Conservation (phyloP, 2,113 vertebrate species). For the Syrmaticus mikado region DNA sequence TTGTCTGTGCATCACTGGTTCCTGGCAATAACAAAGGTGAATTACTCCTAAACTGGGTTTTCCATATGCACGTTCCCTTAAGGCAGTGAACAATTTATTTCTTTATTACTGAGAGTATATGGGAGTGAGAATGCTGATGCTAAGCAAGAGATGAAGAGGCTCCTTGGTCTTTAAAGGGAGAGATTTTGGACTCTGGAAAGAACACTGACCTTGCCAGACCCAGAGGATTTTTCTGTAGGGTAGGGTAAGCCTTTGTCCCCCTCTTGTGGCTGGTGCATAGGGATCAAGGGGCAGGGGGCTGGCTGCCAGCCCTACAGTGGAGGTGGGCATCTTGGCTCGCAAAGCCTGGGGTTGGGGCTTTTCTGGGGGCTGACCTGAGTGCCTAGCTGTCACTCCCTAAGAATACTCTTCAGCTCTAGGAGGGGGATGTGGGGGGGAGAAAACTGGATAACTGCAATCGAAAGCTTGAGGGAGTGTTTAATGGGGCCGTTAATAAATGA, state of each 20-base stretch:
- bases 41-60: not conserved
- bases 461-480: slow-evolving; percentile 51
- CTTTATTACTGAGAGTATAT: not conserved
- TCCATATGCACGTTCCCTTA: rapidly evolving
- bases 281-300: not conserved
- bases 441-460: slow-evolving; percentile 36
- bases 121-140: not conserved
- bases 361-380: not conserved
- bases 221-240: rapidly evolving
- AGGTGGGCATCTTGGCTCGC: not conserved
- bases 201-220: not conserved
- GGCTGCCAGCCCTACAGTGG: not conserved
- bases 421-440: not conserved
- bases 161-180: not conserved
- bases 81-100: not conserved
- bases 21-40: not conserved
- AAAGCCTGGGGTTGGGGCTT: not conserved
- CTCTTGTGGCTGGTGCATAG: not conserved
- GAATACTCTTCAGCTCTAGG: not conserved
- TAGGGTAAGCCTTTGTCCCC: not conserved
- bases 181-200: not conserved
- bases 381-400: not conserved
- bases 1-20: not conserved
- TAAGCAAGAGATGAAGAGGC: not conserved
- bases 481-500: slow-evolving; percentile 51